Conservation (phyloP, 30 jellyfish, hydroid and myxozoan species). For the Aurelia coerulea region DNA sequence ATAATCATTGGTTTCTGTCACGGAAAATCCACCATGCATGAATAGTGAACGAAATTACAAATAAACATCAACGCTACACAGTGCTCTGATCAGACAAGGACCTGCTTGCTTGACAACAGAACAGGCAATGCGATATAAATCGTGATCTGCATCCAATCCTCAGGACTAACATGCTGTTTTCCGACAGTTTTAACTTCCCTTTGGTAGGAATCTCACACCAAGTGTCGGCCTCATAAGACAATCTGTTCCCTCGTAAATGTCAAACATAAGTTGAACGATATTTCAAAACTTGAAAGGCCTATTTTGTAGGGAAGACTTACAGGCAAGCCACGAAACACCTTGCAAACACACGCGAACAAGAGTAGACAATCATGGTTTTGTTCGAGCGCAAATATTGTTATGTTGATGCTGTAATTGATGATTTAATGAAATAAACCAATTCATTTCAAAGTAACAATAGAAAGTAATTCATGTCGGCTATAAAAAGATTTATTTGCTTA, state of each 20-base stretch:
- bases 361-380: conserved; percentile 32
- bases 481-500: too few species aligned
- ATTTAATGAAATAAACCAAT: too few species aligned
- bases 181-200: conserved; percentile 49
- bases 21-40: conserved; percentile 13
- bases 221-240: conserved; percentile 15
- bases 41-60: background rate
- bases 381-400: conserved; percentile 21
- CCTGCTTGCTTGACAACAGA: background rate
- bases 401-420: conserved; percentile 25
- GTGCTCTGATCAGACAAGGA: background rate
- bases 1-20: conserved; percentile 26
- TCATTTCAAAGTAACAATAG: too few species aligned
- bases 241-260: conserved; percentile 31
- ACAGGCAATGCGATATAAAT: background rate
- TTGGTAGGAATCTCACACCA: conserved; percentile 44
- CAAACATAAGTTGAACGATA: background rate
- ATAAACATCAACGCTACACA: conserved; percentile 5
- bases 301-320: too few species aligned
- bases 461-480: too few species aligned
- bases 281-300: too few species aligned
- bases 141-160: conserved; percentile 9
- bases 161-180: conserved; percentile 33
- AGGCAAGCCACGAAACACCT: conserved; percentile 11
- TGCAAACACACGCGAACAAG: conserved; percentile 34